Conservation (phyloP, 2,797 vertebrate species). For the Chrosomus eos region DNA sequence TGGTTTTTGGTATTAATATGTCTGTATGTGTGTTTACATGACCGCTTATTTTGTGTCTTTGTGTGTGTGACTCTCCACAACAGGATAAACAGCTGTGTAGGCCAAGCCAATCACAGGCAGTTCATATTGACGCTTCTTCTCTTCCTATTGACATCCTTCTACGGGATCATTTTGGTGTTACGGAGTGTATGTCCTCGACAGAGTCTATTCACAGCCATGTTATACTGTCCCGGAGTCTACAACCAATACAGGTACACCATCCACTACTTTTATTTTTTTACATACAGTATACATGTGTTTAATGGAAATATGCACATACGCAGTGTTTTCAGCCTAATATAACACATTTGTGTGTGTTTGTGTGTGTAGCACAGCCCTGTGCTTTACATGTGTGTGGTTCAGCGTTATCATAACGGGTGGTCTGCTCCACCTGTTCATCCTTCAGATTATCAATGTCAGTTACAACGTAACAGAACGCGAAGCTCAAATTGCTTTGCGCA, state of each 20-base stretch:
- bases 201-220: slow-evolving; percentile 80
- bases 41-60: slow-evolving; percentile 11
- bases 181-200: slow-evolving; percentile 84
- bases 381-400: slow-evolving; percentile 98
- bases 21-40: neutral
- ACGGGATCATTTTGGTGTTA: slow-evolving; percentile 89
- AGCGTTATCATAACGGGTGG: slow-evolving; percentile 87
- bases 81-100: slow-evolving; percentile 98
- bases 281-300: neutral
- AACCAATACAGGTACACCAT: slow-evolving; percentile 86
- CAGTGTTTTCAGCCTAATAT: neutral
- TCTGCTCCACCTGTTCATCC: slow-evolving; percentile 89
- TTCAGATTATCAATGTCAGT: slow-evolving; percentile 94
- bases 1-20: neutral
- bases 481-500: slow-evolving; percentile 85
- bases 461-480: slow-evolving; percentile 95
- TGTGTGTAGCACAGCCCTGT: slow-evolving; percentile 84
- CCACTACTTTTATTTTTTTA: neutral
- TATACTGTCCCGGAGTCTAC: slow-evolving; percentile 96
- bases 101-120: slow-evolving; percentile 91
- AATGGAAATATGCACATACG: neutral
- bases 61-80: slow-evolving; percentile 51
- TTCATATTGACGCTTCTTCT: slow-evolving; percentile 90
- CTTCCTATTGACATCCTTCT: slow-evolving; percentile 91
- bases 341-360: slow-evolving; percentile 41